Base-by-base conservation (phyloP, 2,113 vertebrate genomes). In the Chaetops frenatus region DNA sequence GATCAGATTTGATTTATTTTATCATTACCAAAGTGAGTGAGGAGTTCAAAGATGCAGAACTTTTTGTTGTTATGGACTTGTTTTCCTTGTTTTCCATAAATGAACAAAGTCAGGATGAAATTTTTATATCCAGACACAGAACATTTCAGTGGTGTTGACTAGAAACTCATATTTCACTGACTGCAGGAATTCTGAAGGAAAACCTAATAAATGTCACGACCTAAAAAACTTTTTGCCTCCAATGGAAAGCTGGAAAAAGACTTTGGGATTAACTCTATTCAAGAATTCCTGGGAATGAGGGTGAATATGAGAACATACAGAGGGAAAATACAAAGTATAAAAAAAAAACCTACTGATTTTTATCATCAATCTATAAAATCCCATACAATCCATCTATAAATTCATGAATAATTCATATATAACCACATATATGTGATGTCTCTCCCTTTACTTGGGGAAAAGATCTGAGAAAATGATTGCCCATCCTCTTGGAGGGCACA, bases 1-100 rank as follows among this genome's bases (percentile, higher is more conserved):
- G 65, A 83, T 82, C 81, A 64, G 19, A 47, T 58, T 11, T 88
- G 53, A 97, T 97, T 96, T 90, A 91, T 90, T 88, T 89, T 70
- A 53, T 48, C 12, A 12, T 88, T 93, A 88, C 35, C 88, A 80
- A 92, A 76, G 93, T 35, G n/a, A 60, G 67, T n/a, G n/a, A 92
- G 53, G 48, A 76, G 89, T n/a, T 90, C 91, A 62, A 83, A 71
- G 58, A 72, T 4, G n/a, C 21, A 57, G 64, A 91, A 53, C 35
- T 40, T 87, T 69, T 62, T 61, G 61, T 80, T 71, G 57, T 79
- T 74, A 47, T 5, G 40, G n/a, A 48, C 2, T 74, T 74, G 31
- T 77, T 95, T 74, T 33, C 45, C 24, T 56, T 3, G 0, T 47
- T 85, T 24, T 29, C 42, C 2, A 1, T 8, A 62, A 28, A 5